Conservation (phyloP, 2,113 vertebrate species). For the Crotalus viridis region DNA sequence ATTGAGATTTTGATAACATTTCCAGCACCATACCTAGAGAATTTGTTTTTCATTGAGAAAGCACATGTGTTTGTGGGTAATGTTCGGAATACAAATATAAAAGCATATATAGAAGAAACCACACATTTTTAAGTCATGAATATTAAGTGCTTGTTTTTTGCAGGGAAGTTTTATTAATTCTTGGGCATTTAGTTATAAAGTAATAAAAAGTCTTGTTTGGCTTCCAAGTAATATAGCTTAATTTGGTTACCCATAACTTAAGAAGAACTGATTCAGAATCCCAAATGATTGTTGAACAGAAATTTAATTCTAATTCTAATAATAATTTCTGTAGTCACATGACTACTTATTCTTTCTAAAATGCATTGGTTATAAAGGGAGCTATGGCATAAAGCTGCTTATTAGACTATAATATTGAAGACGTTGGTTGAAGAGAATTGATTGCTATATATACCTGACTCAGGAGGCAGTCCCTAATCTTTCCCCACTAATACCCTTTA, state of each 20-base stretch:
- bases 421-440: neutral
- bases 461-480: neutral
- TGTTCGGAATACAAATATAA: slow-evolving; percentile 13
- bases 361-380: neutral
- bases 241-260: neutral
- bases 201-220: neutral
- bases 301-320: neutral
- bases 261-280: neutral
- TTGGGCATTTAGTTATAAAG: slow-evolving; percentile 5
- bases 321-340: neutral
- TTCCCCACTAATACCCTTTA: neutral
- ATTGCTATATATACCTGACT: neutral
- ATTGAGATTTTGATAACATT: slow-evolving; percentile 16
- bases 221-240: neutral
- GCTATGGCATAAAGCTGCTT: neutral
- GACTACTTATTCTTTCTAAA: neutral
- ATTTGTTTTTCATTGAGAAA: neutral
- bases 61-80: slow-evolving; percentile 1
- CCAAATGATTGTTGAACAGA: neutral
- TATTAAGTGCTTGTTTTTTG: neutral
- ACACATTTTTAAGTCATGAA: neutral
- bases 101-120: neutral
- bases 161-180: neutral
- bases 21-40: slow-evolving; percentile 13
- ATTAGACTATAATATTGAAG: neutral